Conservation (phyloP, 2,797 vertebrate genomes). For the Mormyrops boulengeri region DNA sequence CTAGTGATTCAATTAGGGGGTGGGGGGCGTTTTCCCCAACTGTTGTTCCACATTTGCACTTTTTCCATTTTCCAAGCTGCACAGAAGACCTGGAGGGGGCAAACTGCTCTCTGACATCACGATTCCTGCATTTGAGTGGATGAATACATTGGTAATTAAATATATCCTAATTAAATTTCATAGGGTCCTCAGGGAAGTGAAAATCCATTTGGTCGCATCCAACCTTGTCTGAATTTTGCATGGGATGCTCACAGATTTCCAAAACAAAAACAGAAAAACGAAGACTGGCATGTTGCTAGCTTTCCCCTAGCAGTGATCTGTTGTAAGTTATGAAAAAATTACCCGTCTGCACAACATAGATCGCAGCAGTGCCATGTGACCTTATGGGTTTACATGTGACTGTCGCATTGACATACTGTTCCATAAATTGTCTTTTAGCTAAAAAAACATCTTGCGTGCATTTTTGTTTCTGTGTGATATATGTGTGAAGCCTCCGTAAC, state of each 20-base stretch:
- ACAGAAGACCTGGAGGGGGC: background rate
- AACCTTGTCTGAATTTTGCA: background rate
- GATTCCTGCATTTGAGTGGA: background rate
- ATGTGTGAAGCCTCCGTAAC: background rate
- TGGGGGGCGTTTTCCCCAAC: background rate
- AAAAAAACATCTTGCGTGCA: background rate
- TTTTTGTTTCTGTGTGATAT: background rate
- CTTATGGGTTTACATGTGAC: background rate
- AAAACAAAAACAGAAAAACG: background rate
- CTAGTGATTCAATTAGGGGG: background rate
- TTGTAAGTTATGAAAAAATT: background rate
- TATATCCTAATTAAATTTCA: constrained; percentile 21
- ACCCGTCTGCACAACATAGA: background rate
- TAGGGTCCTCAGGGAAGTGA: background rate
- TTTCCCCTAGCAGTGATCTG: background rate
- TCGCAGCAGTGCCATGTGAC: background rate
- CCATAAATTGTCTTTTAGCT: background rate
- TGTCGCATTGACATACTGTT: background rate
- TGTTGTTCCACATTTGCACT: background rate
- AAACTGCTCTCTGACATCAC: background rate
- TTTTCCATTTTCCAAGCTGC: background rate
- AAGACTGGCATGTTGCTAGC: background rate
- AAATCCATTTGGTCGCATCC: constrained; percentile 6
- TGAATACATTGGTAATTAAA: constrained; percentile 17
- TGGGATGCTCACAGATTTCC: background rate